Evolutionary conservation across 2,888 invertebrate species (phyloP), one percentile per base, ranked within the genome.

Genomic region (Eupithecia centaureata): DNA sequence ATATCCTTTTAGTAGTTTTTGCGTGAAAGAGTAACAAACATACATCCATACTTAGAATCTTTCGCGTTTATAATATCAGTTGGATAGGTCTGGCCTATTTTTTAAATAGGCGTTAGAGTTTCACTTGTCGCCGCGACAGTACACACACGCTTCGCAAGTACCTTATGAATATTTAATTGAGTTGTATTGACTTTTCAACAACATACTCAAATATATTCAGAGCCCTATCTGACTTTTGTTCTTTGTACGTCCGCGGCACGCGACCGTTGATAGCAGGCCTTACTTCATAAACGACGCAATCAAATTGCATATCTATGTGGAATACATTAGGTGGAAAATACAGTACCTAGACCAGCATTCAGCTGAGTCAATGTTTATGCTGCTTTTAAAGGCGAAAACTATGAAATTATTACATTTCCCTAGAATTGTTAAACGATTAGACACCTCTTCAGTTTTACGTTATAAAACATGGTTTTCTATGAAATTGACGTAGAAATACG

Each of bases 141-240:
- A 63, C 69, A n/a, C 10, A 28, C n/a, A 38, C 42, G 74, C 54
- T 79, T 79, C 69, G 77, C 81, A 81, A 79, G 81, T 81, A 78
- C 74, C 76, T 71, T 65, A 77, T 84, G 77, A 85, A 81, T 82
- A 78, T 82, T 83, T 79, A 77, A 86, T 80, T 73, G 63, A 63
- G 70, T 79, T 81, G 77, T 86, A 86, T 86, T 84, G 85, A 84
- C 85, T 80, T 84, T 81, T 76, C 73, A 77, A 72, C 76, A 73
- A 71, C 76, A 75, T 78, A 78, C 81, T 79, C 76, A 77, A 77
- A 71, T 76, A 75, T 78, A 78, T 82, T 79, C 75, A 77, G 77
- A 27, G 67, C 35, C 63, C 58, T 63, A 58, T 58, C 38, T 54
- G 56, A 56, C 47, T 32, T 63, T 22, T 54, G 58, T 63, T 66